Evolutionary conservation across 2,797 vertebrate species (phyloP).

Genomic region (Leptodactylus fallax): DNA sequence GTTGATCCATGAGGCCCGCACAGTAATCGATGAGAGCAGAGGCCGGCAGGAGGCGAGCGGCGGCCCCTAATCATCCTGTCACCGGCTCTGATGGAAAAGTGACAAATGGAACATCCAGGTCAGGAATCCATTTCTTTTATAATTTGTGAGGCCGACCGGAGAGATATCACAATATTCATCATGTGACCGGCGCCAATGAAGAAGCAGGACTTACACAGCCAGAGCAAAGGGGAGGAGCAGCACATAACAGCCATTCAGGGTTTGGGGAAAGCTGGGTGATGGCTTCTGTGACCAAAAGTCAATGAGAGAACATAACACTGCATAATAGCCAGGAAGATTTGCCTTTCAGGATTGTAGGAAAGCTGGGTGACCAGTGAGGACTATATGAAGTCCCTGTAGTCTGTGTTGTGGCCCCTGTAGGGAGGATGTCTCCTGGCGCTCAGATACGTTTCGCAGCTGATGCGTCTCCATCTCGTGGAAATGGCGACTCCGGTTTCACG

Average conservation of each 20-base stretch:
- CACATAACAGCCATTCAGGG: too few species aligned
- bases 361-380: not conserved
- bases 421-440: not conserved
- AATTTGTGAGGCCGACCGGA: not conserved
- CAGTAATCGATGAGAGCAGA: not conserved
- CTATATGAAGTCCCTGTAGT: too few species aligned
- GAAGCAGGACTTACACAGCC: not conserved
- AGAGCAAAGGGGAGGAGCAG: too few species aligned
- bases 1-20: not conserved
- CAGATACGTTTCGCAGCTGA: not conserved
- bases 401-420: not conserved
- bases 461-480: not conserved
- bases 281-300: too few species aligned
- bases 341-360: not conserved
- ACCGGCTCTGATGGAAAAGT: constrained; percentile 49
- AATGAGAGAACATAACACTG: too few species aligned
- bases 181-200: too few species aligned
- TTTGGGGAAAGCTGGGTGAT: too few species aligned
- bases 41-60: constrained; percentile 9
- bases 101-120: constrained; percentile 32
- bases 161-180: too few species aligned
- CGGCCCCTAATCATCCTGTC: constrained; percentile 35
- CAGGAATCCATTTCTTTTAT: constrained; percentile 50
- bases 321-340: too few species aligned
- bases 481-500: not conserved